A percentile compares a stretch with the other conserved stretches of the same genome.
Conservation (phyloP, 2,113 vertebrate species). For the Oreochromis spilurus region DNA sequence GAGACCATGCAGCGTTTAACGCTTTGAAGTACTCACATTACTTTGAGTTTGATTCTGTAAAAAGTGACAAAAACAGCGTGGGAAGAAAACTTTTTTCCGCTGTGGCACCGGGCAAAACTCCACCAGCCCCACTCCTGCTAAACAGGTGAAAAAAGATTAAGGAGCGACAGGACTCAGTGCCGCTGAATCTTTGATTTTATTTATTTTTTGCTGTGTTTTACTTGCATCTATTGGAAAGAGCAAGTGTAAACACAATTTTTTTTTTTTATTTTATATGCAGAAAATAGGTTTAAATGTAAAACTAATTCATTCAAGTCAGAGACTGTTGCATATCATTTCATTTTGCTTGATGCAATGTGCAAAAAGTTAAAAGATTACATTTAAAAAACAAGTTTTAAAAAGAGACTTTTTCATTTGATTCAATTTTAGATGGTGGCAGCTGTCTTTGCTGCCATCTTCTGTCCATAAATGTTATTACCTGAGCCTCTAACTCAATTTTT, state of each 20-base stretch:
- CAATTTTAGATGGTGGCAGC: fast-evolving
- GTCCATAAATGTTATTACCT: background rate
- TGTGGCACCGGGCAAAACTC: background rate
- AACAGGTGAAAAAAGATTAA: background rate
- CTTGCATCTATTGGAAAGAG: background rate
- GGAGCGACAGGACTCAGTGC: background rate
- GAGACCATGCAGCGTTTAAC: fast-evolving
- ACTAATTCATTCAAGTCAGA: background rate
- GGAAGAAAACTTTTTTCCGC: fast-evolving
- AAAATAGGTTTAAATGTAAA: background rate
- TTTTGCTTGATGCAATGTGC: background rate
- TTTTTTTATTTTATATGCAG: background rate
- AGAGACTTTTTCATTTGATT: background rate
- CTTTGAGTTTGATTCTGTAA: background rate
- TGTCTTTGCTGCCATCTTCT: slow-evolving; percentile 61
- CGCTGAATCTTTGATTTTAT: background rate
- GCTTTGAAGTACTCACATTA: fast-evolving
- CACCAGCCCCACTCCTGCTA: fast-evolving
- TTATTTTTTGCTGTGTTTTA: background rate
- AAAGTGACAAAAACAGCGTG: background rate
- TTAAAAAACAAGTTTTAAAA: background rate
- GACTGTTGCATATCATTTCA: background rate
- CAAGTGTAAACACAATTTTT: background rate
- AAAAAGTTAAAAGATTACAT: background rate
- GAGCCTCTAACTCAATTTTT: background rate